Evolutionary conservation across 2,888 invertebrate species (phyloP).

Genomic region (Thecocarcelia acutangulata): DNA sequence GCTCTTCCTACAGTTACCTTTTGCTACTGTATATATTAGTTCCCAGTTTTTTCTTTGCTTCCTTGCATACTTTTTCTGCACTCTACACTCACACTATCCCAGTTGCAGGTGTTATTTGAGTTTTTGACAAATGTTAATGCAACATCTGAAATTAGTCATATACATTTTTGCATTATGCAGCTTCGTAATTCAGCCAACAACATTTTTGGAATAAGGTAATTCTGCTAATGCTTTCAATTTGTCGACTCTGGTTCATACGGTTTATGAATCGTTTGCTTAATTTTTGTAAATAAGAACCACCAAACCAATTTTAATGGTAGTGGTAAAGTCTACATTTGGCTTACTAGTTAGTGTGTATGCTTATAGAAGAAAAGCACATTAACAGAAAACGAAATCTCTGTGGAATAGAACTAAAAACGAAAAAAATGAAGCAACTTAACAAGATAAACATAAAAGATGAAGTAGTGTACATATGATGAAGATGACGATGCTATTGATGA

Average conservation of each 20-base stretch:
- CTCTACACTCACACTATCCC: too few relatives aligned
- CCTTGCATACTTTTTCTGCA: too few relatives aligned
- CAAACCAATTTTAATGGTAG: conserved; percentile 47
- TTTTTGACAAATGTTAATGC: too few relatives aligned
- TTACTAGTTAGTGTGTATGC: conserved; percentile 16
- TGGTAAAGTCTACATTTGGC: conserved; percentile 51
- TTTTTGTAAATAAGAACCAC: conserved; percentile 22
- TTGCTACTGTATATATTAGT: too few relatives aligned
- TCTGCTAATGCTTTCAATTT: neutral
- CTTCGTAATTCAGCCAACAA: too few relatives aligned
- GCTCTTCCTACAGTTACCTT: too few relatives aligned
- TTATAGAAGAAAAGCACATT: conserved; percentile 48
- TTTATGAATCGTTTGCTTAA: conserved; percentile 31
- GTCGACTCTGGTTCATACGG: conserved; percentile 26
- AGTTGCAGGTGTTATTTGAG: too few relatives aligned
- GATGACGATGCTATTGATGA: conserved; percentile 50
- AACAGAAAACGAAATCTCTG: conserved; percentile 61
- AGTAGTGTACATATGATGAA: conserved; percentile 57
- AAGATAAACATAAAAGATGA: conserved; percentile 67
- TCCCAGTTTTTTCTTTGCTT: too few relatives aligned
- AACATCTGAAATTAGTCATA: too few relatives aligned
- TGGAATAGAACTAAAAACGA: conserved; percentile 41
- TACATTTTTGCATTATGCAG: too few relatives aligned
- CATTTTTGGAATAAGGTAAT: too few relatives aligned
- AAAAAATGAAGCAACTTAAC: conserved; percentile 65